Conservation (phyloP, 2,888 invertebrate genomes). For the Pyralis farinalis region DNA sequence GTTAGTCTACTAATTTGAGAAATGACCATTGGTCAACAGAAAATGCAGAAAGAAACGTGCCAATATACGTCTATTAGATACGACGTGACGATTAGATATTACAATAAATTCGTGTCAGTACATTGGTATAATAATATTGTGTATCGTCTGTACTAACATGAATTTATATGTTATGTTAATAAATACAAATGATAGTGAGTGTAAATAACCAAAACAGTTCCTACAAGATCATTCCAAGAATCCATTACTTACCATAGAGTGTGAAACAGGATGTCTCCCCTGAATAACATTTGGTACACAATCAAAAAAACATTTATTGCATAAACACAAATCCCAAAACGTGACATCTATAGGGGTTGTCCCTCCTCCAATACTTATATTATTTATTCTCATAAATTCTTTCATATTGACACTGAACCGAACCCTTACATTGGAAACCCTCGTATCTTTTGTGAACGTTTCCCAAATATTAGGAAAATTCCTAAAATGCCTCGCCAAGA, state of each 20-base stretch:
- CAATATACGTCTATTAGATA: too few species aligned
- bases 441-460: slow-evolving; percentile 58
- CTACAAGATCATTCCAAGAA: not conserved
- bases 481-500: slow-evolving; percentile 40
- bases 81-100: too few species aligned
- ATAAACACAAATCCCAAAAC: slow-evolving; percentile 2
- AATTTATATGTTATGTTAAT: too few species aligned
- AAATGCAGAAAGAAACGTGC: too few species aligned
- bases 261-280: not conserved
- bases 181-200: too few species aligned
- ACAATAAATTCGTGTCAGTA: too few species aligned
- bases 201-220: too few species aligned
- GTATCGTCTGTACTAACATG: too few species aligned
- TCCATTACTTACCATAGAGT: not conserved
- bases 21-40: too few species aligned
- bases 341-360: not conserved
- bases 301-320: slow-evolving; percentile 4
- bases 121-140: too few species aligned
- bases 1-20: too few species aligned
- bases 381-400: slow-evolving; percentile 52
- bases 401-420: slow-evolving; percentile 51
- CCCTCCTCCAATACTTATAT: slow-evolving; percentile 20
- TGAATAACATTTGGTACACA: not conserved
- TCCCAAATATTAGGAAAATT: slow-evolving; percentile 51
- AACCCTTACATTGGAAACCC: slow-evolving; percentile 44